Percentiles rank a stretch among this genome's conserved stretches.
phyloP scores from a whole-genome alignment of 2,888 invertebrate genomes.

The Brachylomia viminalis region DNA sequence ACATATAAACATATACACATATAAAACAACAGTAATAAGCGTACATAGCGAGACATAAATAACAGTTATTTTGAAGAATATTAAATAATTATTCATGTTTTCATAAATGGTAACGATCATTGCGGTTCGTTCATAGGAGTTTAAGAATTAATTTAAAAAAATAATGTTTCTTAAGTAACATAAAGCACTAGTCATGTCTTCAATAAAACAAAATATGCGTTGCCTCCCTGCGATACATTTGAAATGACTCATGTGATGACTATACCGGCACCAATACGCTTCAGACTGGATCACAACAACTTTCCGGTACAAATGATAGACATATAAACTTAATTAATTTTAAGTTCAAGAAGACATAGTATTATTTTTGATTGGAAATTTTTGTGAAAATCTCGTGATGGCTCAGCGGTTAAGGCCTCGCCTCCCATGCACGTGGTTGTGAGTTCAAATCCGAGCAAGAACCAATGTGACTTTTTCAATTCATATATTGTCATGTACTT shows the following conservation, averaged over 20 bases:
- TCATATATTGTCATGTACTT: not conserved
- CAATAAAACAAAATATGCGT: not conserved
- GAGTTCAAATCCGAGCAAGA: not conserved
- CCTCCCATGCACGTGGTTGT: not conserved
- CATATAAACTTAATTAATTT: no score
- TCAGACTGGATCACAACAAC: not conserved
- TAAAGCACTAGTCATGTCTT: not conserved
- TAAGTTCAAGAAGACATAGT: not conserved
- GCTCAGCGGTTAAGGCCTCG: not conserved
- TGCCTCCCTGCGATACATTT: not conserved
- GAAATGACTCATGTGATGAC: not conserved
- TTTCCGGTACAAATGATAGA: not conserved
- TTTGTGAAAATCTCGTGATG: not conserved
- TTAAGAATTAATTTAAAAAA: not conserved
- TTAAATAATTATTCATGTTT: conserved; percentile 55
- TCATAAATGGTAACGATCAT: conserved; percentile 45
- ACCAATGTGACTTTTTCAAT: not conserved
- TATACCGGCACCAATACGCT: not conserved
- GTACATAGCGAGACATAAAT: conserved; percentile 52
- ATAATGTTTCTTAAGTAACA: not conserved
- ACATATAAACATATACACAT: conserved; percentile 48
- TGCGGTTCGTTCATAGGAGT: conserved; percentile 47
- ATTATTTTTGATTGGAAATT: not conserved
- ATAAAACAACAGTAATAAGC: conserved; percentile 52
- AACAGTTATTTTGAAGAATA: conserved; percentile 53